Conservation (phyloP, 2,888 invertebrate genomes). For the Nomada fabriciana region DNA sequence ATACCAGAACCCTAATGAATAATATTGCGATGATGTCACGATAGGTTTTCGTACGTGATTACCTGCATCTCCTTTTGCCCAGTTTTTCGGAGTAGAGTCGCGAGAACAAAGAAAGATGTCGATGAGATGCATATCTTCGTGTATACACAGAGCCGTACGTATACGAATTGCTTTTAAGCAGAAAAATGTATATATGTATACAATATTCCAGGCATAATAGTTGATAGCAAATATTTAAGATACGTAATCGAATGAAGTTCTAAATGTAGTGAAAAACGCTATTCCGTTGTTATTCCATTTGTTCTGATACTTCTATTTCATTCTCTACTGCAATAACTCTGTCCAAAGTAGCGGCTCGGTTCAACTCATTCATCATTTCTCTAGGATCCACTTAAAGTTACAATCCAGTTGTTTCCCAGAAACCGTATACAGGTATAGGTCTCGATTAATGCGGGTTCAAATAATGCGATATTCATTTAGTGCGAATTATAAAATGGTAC, state of each 20-base stretch:
- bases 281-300: background rate
- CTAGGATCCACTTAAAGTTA: conserved; percentile 58
- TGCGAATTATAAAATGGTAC: no score
- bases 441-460: no score
- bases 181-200: background rate
- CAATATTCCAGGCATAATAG: background rate
- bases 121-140: background rate
- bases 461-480: no score
- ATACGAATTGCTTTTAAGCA: background rate
- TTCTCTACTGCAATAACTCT: conserved; percentile 22
- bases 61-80: conserved; percentile 26
- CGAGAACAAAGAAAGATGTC: background rate
- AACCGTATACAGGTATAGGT: background rate
- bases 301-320: conserved; percentile 17
- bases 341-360: conserved; percentile 19
- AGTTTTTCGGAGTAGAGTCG: background rate
- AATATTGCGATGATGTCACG: conserved; percentile 62
- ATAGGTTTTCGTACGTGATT: conserved; percentile 58
- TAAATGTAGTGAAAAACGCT: conserved; percentile 2
- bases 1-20: conserved; percentile 66
- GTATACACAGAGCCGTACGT: background rate
- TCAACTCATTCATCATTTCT: conserved; percentile 44
- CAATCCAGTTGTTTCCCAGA: conserved; percentile 44
- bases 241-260: conserved; percentile 1
- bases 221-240: conserved; percentile 22